These are phyloP conservation scores for Mesoligia furuncula DNA, from an alignment of 2,888 invertebrate genomes.

Conservation along the genomic window DNA sequence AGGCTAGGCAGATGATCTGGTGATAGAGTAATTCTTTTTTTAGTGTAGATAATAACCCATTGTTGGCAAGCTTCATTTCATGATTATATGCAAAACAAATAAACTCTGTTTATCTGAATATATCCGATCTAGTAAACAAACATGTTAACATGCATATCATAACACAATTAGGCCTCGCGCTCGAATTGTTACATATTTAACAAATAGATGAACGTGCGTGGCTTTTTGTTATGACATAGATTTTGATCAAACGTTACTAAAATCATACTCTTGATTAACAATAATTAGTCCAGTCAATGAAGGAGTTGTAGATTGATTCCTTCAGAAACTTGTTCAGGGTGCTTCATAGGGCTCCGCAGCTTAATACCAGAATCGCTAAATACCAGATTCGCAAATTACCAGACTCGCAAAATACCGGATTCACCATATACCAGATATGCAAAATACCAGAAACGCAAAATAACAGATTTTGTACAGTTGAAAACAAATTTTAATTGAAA, in stretches of 20 bases:
- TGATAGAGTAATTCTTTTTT: not conserved
- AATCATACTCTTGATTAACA: not conserved
- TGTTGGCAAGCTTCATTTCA: not conserved
- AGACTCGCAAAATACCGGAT: no score
- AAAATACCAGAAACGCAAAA: no score
- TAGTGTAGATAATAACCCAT: not conserved
- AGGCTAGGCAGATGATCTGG: not conserved
- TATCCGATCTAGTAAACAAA: constrained; percentile 25
- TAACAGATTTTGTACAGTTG: no score
- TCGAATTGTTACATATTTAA: constrained; percentile 5
- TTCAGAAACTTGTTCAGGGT: not conserved
- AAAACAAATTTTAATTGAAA: no score
- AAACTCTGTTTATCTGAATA: not conserved
- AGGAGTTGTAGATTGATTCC: not conserved
- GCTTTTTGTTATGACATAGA: not conserved
- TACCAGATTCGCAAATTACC: no score
- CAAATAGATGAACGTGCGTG: not conserved
- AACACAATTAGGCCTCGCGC: constrained; percentile 17
- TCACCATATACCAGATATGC: no score
- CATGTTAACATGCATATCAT: not conserved
- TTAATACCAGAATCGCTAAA: no score
- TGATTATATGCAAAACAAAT: constrained; percentile 16
- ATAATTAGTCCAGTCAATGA: not conserved
- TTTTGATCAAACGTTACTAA: not conserved
- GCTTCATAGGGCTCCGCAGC: no score